Evolutionary conservation across 2,113 vertebrate species (phyloP).

Genomic region (Tinamus guttatus): DNA sequence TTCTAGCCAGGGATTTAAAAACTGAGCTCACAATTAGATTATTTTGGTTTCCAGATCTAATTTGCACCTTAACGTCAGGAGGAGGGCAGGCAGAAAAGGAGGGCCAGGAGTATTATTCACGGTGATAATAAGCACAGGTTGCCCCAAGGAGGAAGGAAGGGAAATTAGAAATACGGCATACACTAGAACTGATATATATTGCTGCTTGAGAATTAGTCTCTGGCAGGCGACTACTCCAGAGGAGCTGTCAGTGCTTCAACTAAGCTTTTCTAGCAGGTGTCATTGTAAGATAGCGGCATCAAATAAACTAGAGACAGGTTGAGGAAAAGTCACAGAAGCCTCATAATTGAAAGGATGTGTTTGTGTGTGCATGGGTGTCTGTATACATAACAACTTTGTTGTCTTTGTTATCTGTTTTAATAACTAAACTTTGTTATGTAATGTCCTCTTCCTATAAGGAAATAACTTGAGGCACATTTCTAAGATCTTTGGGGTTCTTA

Average conservation of each 20-base stretch:
- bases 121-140: slow-evolving; percentile 16
- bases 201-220: not conserved
- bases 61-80: slow-evolving; percentile 35
- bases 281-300: not conserved
- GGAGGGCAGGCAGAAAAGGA: not conserved
- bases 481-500: not conserved
- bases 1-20: slow-evolving; percentile 38
- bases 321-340: not conserved
- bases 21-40: not conserved
- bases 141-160: not conserved
- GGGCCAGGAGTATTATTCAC: not conserved
- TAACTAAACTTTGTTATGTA: not conserved
- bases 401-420: not conserved
- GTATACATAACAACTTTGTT: not conserved
- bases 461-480: not conserved
- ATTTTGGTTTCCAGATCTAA: slow-evolving; percentile 8
- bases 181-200: not conserved
- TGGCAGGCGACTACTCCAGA: not conserved
- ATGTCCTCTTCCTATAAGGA: not conserved
- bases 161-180: slow-evolving; percentile 10
- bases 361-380: accelerated
- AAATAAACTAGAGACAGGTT: not conserved
- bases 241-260: not conserved
- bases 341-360: not conserved
- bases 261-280: slow-evolving; percentile 20